Evolutionary conservation across 2,888 invertebrate genomes (phyloP), one percentile per base, ranked within the genome.

Genomic region (Thera obeliscata): DNA sequence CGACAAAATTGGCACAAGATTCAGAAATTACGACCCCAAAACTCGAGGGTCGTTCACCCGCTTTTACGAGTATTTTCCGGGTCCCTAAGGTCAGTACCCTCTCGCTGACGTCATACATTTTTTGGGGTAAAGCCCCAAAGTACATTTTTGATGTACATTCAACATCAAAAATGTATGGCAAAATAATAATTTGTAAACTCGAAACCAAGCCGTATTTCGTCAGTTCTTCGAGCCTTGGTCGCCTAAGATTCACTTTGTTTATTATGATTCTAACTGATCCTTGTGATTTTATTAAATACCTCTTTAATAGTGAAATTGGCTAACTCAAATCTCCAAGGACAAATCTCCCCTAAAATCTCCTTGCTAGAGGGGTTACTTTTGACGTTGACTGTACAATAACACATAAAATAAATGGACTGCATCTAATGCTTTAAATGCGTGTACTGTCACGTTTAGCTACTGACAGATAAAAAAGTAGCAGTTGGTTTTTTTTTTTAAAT

Each of bases 31-130:
- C 69, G 72, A 76, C 80, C 81, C 81, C 75, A 74, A 56, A 61
- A 52, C 63, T 50, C n/a, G 38, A 70, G 73, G 81, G 80, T 80
- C 79, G 66, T 77, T 81, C 78, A 82, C 78, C 80, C 76, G 63
- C 69, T 71, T 73, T 72, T 74, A 73, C 71, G 54, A 61, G 50
- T 60, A 36, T 12, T 64, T 48, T 33, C 70, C 58, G 60, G 73
- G 76, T 70, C 72, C 70, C 69, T 60, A 49, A 74, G 80, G 73
- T 78, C 78, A 72, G 64, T 59, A 73, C 77, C 74, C 80, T 58
- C 67, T 2, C 74, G 76, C 69, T 77, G 75, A 81, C 81, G 81
- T 81, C 81, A 80, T 71, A 64, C 66, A 60, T 64, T 74, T 22
- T 36, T 67, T 72, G 71, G 74, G 72, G 74, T 66, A 67, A 62